Conservation (phyloP, 2,888 invertebrate species). For the Yponomeuta malinellus region DNA sequence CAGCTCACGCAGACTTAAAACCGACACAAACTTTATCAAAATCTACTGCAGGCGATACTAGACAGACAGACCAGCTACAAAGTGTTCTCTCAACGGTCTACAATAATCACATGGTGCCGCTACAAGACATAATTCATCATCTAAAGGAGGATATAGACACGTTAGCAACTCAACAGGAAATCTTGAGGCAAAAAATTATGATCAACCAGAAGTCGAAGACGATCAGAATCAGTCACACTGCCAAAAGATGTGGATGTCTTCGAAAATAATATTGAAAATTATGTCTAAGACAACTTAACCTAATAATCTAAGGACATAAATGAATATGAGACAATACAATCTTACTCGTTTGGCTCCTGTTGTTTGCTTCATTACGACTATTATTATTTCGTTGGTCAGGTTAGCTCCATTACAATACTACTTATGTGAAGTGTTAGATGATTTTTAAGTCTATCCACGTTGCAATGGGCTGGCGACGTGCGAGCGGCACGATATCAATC, state of each 20-base stretch:
- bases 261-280: conserved; percentile 4
- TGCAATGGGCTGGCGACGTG: too few species aligned
- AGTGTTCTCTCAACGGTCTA: conserved; percentile 33
- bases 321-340: too few species aligned
- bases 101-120: conserved; percentile 47
- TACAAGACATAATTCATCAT: conserved; percentile 42
- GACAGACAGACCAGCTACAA: background rate
- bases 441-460: too few species aligned
- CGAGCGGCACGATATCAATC: too few species aligned
- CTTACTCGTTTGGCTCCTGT: too few species aligned
- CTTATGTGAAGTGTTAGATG: too few species aligned
- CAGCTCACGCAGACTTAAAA: background rate
- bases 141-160: conserved; percentile 44
- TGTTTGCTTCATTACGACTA: too few species aligned
- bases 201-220: background rate
- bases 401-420: too few species aligned
- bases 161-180: conserved; percentile 36
- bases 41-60: background rate
- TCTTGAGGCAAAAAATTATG: conserved; percentile 30
- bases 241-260: conserved; percentile 13
- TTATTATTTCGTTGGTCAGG: too few species aligned
- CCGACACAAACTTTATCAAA: background rate
- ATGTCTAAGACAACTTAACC: too few species aligned
- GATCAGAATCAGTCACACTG: background rate
- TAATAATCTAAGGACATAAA: too few species aligned